These are phyloP conservation scores for Cephus pygmeus DNA, from an alignment of 2,888 invertebrate genomes.

Conservation along the genomic window DNA sequence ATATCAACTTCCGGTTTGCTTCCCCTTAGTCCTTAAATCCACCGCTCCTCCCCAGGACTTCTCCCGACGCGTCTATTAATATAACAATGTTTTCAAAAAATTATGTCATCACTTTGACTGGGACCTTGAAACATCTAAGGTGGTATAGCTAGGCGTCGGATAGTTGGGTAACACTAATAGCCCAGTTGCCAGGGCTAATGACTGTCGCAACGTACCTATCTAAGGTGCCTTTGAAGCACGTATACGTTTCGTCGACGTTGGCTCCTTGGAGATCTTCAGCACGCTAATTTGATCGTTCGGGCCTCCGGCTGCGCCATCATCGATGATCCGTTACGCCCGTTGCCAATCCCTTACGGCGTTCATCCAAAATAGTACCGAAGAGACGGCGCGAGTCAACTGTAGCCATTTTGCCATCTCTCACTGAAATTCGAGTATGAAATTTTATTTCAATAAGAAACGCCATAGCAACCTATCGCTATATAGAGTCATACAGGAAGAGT, in stretches of 20 bases:
- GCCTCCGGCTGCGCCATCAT: constrained; percentile 19
- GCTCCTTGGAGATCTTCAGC: constrained; percentile 28
- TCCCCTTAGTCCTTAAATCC: background rate
- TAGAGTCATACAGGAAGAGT: background rate
- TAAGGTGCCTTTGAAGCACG: constrained; percentile 49
- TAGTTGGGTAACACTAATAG: constrained; percentile 45
- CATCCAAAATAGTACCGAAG: constrained; percentile 25
- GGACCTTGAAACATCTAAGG: constrained; percentile 4
- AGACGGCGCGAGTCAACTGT: background rate
- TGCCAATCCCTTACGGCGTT: constrained; percentile 33
- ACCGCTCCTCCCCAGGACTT: background rate
- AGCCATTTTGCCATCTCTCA: background rate
- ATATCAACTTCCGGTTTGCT: background rate
- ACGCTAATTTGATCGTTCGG: constrained; percentile 31
- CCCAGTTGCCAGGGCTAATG: constrained; percentile 46
- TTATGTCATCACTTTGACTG: background rate
- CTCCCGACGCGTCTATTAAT: background rate
- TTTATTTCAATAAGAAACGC: background rate
- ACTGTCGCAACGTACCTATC: constrained; percentile 46
- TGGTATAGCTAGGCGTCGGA: background rate
- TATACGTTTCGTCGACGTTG: constrained; percentile 26
- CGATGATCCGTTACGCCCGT: constrained; percentile 29
- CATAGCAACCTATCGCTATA: background rate
- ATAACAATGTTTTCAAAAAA: background rate
- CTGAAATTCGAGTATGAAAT: background rate